These are phyloP conservation scores for Lepidochitona cinerea DNA, from an alignment of 2,888 invertebrate genomes.

Conservation along the genomic window DNA sequence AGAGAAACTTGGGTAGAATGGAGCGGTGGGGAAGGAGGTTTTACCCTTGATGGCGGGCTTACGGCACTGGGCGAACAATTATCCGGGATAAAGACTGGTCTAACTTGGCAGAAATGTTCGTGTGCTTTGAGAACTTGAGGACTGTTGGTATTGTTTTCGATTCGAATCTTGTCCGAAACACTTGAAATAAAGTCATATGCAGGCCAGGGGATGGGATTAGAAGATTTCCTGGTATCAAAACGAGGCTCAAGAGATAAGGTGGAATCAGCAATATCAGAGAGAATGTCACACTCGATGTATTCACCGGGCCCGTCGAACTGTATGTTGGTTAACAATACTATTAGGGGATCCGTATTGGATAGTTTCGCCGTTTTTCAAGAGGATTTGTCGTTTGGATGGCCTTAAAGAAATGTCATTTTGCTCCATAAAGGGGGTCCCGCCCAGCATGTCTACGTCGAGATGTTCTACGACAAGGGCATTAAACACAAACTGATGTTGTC, in stretches of 20 bases:
- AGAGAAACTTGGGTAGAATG: constrained; percentile 12
- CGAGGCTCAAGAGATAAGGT: constrained; percentile 11
- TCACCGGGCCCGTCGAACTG: constrained; percentile 11
- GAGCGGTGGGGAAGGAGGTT: background rate
- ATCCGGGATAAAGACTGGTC: background rate
- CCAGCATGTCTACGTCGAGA: constrained; percentile 31
- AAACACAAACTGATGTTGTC: too few relatives aligned
- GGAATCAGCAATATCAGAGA: constrained; percentile 26
- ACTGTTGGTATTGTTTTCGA: constrained; percentile 19
- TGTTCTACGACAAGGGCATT: constrained; percentile 29
- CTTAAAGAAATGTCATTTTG: constrained; percentile 36
- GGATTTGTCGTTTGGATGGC: constrained; percentile 26
- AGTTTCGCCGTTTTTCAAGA: constrained; percentile 14
- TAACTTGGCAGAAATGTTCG: constrained; percentile 28
- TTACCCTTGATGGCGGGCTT: too few relatives aligned
- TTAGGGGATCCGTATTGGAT: constrained; percentile 1
- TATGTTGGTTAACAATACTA: too few relatives aligned
- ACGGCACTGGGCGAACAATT: too few relatives aligned
- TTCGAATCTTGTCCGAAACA: constrained; percentile 21
- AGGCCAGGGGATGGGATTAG: too few relatives aligned
- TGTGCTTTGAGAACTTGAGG: constrained; percentile 11
- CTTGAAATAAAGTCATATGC: constrained; percentile 15
- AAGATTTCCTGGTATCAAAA: background rate
- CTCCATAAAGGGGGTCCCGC: constrained; percentile 38
- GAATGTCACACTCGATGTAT: constrained; percentile 25